Evolutionary conservation across 2,888 invertebrate species (phyloP).

Genomic region (Netelia melanura): DNA sequence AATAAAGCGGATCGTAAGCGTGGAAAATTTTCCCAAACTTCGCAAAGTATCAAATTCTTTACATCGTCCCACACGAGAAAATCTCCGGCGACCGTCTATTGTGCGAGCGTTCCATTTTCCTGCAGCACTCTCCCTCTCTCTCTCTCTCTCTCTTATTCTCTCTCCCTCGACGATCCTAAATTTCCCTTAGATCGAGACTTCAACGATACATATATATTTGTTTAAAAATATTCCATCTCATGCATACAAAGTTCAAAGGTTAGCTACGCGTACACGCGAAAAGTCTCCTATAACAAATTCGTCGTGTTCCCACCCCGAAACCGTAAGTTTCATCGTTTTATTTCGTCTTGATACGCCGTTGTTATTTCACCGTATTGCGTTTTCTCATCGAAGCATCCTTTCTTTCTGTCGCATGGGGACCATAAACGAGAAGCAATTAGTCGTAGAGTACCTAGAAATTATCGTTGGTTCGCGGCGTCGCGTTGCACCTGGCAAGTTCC

Average conservation of each 20-base stretch:
- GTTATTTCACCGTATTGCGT: neutral
- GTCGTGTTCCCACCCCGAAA: neutral
- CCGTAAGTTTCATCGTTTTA: neutral
- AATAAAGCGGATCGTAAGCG: conserved; percentile 27
- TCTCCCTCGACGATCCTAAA: neutral
- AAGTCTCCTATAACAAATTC: neutral
- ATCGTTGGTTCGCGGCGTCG: too few species aligned
- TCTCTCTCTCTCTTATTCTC: neutral
- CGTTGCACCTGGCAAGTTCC: too few species aligned
- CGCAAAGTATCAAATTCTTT: neutral
- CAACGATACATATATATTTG: neutral
- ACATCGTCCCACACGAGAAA: neutral
- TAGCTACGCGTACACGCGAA: too few species aligned
- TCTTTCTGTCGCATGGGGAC: neutral
- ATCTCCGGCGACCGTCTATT: neutral
- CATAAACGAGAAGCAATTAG: conserved; percentile 17
- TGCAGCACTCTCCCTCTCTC: neutral
- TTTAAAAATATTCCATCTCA: neutral
- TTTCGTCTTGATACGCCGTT: neutral
- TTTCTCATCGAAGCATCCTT: neutral
- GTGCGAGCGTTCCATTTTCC: neutral
- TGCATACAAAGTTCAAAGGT: too few species aligned
- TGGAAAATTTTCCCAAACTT: conserved; percentile 1
- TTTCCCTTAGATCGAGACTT: neutral
- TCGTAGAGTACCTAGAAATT: neutral